Evolutionary conservation across 1,140 invertebrate genomes (phyloP), one percentile per base, ranked within the genome.

Genomic region (Nephotettix cincticeps): DNA sequence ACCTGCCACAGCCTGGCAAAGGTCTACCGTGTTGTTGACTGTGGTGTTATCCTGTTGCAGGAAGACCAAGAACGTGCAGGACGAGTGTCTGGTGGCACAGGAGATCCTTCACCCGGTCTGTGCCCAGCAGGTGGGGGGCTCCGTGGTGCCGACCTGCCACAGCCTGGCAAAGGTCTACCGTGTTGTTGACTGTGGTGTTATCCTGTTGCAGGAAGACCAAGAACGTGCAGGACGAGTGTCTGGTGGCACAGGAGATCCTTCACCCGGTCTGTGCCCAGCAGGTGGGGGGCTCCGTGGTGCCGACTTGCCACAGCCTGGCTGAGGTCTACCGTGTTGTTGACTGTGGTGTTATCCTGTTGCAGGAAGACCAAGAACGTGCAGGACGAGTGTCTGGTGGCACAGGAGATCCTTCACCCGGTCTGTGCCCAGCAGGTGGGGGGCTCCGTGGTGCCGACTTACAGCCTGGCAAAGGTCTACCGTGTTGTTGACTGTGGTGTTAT

Each of bases 331-430:
- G 90, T 72, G 88, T 89, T 75, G 89, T 91, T 76, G 85, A 54
- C 40, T 11, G 9, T 43, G 40, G 9, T 43, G 40, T 9, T 43
- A n/a, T 54, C 19, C 11, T 6, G 47, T 76, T 80, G 67, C 77
- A 92, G 90, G 76, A 94, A 93, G 88, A 91, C 90, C 25, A 89
- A 91, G 70, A 89, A 90, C 81, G 90, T 88, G 74, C 87, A 90
- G 75, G 92, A 94, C 80, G 89, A 91, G 72, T 96, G 93, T 81
- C 89, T 94, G 82, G 86, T 91, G 74, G 93, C 93, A 65, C 92
- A 95, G 81, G 91, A 95, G 95, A 83, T 95, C 93, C 80, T 84
- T 95, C 54, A 95, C 93, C 92, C 95, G 91, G 93, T 96, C 83
- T 90, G 90, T 11, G 40, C 40, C 9, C 9, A 43, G 40, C 9